These are phyloP conservation scores for Campylorhamphus procurvoides DNA, from an alignment of 2,113 vertebrate species.

Conservation along the genomic window DNA sequence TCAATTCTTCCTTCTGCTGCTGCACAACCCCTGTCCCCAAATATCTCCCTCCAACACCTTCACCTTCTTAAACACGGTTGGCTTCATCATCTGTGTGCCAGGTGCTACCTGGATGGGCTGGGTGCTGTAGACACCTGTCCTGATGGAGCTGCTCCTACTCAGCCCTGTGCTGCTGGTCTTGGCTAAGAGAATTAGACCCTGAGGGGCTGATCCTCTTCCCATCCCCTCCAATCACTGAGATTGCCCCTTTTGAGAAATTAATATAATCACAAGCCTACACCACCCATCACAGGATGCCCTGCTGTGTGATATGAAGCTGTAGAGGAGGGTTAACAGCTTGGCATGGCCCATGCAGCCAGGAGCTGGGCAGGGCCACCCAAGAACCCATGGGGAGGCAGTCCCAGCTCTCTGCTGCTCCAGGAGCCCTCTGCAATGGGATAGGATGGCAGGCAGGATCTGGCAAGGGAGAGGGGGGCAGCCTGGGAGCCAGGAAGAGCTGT, in stretches of 20 bases:
- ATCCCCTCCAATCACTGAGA: not conserved
- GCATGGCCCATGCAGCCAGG: not conserved
- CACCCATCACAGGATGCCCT: fast-evolving
- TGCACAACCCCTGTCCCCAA: not conserved
- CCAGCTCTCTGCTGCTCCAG: not conserved
- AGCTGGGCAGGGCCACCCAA: not conserved
- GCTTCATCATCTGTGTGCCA: fast-evolving
- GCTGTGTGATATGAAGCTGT: fast-evolving
- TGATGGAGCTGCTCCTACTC: not conserved
- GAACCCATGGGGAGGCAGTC: not conserved
- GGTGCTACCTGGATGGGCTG: not conserved
- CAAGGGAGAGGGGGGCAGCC: not conserved
- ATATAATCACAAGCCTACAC: fast-evolving
- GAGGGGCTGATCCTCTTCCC: not conserved
- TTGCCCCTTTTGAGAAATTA: not conserved
- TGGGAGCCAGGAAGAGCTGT: not conserved
- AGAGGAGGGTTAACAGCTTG: not conserved
- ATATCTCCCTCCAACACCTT: not conserved
- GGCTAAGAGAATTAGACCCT: not conserved
- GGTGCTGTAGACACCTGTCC: not conserved
- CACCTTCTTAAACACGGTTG: not conserved
- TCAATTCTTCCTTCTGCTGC: not conserved
- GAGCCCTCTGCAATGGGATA: not conserved
- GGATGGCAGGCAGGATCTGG: not conserved
- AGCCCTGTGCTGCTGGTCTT: not conserved